phyloP scores from a whole-genome alignment of 2,888 invertebrate genomes.

The Cyclophora punctaria region DNA sequence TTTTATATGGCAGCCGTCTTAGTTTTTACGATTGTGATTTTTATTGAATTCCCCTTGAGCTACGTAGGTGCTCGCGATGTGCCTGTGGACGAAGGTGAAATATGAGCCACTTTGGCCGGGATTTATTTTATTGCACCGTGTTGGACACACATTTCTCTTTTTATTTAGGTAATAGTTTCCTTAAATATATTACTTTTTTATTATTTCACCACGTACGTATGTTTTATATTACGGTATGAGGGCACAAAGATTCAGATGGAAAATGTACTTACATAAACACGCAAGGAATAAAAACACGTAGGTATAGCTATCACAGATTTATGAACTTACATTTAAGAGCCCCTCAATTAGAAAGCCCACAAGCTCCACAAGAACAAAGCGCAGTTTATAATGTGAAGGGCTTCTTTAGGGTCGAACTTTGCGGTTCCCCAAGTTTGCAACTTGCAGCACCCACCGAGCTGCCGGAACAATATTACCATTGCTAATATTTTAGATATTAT shows the following conservation, averaged over 20 bases:
- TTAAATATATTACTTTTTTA: slow-evolving; percentile 8
- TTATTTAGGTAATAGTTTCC: slow-evolving; percentile 30
- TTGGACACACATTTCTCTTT: slow-evolving; percentile 40
- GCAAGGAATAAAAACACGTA: no score
- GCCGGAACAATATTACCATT: no score
- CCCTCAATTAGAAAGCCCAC: slow-evolving; percentile 20
- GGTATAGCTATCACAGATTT: no score
- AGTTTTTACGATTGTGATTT: slow-evolving; percentile 74
- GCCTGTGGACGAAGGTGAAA: slow-evolving; percentile 63
- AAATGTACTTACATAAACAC: no score
- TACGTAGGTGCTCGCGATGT: slow-evolving; percentile 41
- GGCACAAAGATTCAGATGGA: no score
- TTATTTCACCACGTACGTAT: no score
- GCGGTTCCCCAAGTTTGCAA: slow-evolving; percentile 26
- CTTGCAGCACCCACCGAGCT: no score
- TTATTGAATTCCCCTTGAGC: slow-evolving; percentile 63
- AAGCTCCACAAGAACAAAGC: slow-evolving; percentile 20
- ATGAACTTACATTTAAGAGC: no score
- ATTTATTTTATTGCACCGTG: slow-evolving; percentile 66
- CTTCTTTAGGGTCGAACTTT: slow-evolving; percentile 40
- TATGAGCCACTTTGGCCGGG: slow-evolving; percentile 60
- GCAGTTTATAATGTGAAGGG: slow-evolving; percentile 31
- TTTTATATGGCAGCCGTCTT: slow-evolving; percentile 68
- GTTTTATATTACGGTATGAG: no score
- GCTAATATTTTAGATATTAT: no score